Base-by-base conservation (phyloP, 2,797 vertebrate species). In the Rhinichthys osculus region DNA sequence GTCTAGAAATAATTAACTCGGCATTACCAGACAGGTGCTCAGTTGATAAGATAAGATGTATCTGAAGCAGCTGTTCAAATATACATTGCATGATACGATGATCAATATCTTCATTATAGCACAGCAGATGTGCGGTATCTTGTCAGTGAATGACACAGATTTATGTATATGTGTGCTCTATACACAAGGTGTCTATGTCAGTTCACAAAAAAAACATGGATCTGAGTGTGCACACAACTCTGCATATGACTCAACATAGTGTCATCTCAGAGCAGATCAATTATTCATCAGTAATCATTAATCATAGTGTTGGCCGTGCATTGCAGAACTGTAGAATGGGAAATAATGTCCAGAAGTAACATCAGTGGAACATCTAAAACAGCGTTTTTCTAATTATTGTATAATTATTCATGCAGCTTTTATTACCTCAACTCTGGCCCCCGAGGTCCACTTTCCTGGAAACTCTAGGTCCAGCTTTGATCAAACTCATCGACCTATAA, bases 41-140 rank as follows among this genome's bases (percentile, higher is more conserved):
- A 87, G 87, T 87, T 89, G 96, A 97, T 97, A 96, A 99, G 97
- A 97, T 98, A 97, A 97, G 95, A 91, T 89, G 90, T 17, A 86
- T 91, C 87, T 57, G 86, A 88, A 92, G 96, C 97, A 99, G 97
- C 98, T 99, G 98, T 96, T 97, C 93, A 94, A 96, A 96, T 93
- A 95, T 81, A 83, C 84, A 77, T 78, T 84, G 52, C 40, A 62
- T 59, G 82, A 88, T 91, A 89, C 79, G 73, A 81, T 88, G 78
- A 88, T 91, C 87, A 85, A 91, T 88, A 87, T 35, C 54, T 87
- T 87, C 82, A 88, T 86, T 83, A 89, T 81, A 86, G 81, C 72
- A 72, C 35, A 78, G 84, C 40, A 70, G 84, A 88, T 81, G 85
- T 77, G 87, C 13, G 33, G 66, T 70, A 66, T 40, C 81, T 66